phyloP scores from a whole-genome alignment of 2,888 invertebrate genomes.

The Synanthedon vespiformis region DNA sequence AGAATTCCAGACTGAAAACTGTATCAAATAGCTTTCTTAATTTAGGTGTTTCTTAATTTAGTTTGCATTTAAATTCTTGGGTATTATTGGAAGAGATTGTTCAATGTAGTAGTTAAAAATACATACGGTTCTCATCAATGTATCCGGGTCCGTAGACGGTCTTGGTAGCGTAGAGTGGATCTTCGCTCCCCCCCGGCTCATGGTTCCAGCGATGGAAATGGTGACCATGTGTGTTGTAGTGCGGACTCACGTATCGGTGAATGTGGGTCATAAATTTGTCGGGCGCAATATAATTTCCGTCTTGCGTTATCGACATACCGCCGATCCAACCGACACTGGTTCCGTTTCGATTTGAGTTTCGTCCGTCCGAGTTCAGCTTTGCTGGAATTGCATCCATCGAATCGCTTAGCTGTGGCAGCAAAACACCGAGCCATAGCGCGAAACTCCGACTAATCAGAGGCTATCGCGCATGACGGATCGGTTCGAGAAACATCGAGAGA shows the following conservation, averaged over 20 bases:
- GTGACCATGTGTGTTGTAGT: conserved; percentile 64
- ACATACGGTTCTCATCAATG: conserved; percentile 69
- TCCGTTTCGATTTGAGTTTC: conserved; percentile 53
- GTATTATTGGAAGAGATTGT: background rate
- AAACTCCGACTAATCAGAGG: conserved; percentile 45
- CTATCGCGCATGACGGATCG: conserved; percentile 51
- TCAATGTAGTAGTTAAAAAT: conserved; percentile 22
- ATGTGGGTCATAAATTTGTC: conserved; percentile 66
- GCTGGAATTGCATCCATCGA: conserved; percentile 68
- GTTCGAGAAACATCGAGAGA: conserved; percentile 26
- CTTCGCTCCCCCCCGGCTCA: conserved; percentile 65
- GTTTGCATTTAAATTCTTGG: no score
- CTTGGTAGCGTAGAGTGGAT: conserved; percentile 67
- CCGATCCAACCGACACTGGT: conserved; percentile 62
- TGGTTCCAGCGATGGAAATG: conserved; percentile 65
- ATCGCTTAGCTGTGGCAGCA: conserved; percentile 58
- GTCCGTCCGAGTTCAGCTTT: conserved; percentile 67
- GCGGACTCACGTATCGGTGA: conserved; percentile 63
- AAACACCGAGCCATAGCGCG: conserved; percentile 54
- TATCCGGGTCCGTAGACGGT: conserved; percentile 68
- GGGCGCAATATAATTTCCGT: conserved; percentile 63
- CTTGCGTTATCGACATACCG: conserved; percentile 67
- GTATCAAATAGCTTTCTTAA: no score
- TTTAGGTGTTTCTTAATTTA: no score
- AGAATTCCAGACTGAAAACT: no score